Percentiles rank a stretch among this genome's conserved stretches.
phyloP scores from a whole-genome alignment of 1,140 invertebrate species.

The Caerostris extrusa region DNA sequence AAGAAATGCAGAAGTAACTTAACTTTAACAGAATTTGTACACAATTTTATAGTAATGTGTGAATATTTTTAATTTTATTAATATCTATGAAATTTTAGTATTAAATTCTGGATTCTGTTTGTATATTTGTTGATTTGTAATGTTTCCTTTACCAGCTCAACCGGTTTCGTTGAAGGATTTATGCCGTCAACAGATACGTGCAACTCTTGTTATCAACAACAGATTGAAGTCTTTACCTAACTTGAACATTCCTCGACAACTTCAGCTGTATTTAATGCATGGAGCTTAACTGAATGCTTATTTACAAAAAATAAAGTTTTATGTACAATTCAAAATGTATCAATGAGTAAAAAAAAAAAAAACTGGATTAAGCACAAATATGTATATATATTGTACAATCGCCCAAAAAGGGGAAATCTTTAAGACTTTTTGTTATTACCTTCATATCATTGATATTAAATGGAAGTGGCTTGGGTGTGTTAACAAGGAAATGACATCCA shows the following conservation, averaged over 20 bases:
- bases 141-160: constrained; percentile 24
- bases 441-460: no score
- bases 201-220: constrained; percentile 3
- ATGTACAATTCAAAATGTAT: no score
- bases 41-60: background rate
- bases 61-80: background rate
- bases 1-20: no score
- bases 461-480: no score
- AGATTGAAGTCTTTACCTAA: constrained; percentile 36
- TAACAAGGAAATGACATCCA: no score
- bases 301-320: no score
- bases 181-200: constrained; percentile 53
- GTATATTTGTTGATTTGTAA: background rate
- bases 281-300: background rate
- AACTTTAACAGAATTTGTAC: no score
- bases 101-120: background rate
- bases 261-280: constrained; percentile 56
- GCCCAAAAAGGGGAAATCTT: no score
- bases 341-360: no score
- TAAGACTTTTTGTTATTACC: no score
- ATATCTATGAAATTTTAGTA: background rate
- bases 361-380: no score
- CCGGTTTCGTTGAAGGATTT: constrained; percentile 62
- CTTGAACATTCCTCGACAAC: constrained; percentile 38
- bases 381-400: no score